Evolutionary conservation across 2,888 invertebrate genomes (phyloP).

Genomic region (Podotricha telesiphe): DNA sequence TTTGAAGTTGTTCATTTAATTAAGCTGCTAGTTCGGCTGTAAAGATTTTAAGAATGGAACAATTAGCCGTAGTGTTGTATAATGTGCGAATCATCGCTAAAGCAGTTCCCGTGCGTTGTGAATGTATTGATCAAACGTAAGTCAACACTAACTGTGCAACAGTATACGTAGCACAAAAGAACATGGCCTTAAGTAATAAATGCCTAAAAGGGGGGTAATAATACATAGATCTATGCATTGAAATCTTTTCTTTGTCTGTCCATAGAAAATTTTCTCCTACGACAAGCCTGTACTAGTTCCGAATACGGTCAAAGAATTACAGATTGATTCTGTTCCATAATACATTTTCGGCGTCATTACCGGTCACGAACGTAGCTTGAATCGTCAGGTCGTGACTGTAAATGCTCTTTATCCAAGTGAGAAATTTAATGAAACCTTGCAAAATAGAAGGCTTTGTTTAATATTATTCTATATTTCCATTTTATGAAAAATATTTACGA

Average conservation of each 20-base stretch:
- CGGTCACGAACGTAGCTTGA: constrained; percentile 42
- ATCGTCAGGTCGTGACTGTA: constrained; percentile 44
- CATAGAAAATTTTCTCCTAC: constrained; percentile 18
- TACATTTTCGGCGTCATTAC: constrained; percentile 45
- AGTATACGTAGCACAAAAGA: background rate
- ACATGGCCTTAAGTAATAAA: background rate
- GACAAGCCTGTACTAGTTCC: constrained; percentile 20
- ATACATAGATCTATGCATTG: background rate
- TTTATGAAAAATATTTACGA: background rate
- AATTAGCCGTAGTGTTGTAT: background rate
- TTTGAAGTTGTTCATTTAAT: constrained; percentile 2
- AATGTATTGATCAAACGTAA: background rate
- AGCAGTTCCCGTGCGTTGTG: background rate
- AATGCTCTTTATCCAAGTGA: constrained; percentile 42
- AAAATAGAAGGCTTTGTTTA: constrained; percentile 28
- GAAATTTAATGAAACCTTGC: constrained; percentile 40
- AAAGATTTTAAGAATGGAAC: background rate
- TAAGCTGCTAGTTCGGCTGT: background rate
- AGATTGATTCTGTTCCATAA: constrained; percentile 42
- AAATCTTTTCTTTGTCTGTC: constrained; percentile 10
- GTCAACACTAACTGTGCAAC: background rate
- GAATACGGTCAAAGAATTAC: constrained; percentile 34
- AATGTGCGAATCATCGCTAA: background rate
- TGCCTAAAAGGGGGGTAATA: too few relatives aligned
- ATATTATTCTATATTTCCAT: constrained; percentile 13